phyloP scores from a whole-genome alignment of 2,888 invertebrate genomes.

The Hyppa rectilinea region DNA sequence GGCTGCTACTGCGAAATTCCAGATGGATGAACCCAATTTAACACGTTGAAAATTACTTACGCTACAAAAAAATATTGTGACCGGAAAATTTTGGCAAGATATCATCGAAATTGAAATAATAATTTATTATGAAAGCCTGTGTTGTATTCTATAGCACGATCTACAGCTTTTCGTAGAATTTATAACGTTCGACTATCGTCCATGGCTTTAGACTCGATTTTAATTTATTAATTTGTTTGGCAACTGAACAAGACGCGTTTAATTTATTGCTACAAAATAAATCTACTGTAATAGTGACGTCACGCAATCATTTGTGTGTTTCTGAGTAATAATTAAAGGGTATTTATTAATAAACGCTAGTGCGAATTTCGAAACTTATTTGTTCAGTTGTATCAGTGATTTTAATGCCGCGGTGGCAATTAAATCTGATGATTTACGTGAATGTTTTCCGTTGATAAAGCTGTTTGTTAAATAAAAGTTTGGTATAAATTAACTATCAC shows the following conservation, averaged over 20 bases:
- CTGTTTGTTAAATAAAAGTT: conserved; percentile 29
- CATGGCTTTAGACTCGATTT: conserved; percentile 60
- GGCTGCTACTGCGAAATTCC: no score
- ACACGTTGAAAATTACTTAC: conserved; percentile 28
- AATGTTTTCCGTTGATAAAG: conserved; percentile 49
- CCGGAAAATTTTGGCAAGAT: conserved; percentile 34
- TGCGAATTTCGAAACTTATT: conserved; percentile 42
- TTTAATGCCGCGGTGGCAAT: conserved; percentile 33
- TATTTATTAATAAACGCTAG: conserved; percentile 41
- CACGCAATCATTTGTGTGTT: conserved; percentile 29
- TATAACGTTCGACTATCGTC: conserved; percentile 49
- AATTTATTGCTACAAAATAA: conserved; percentile 69
- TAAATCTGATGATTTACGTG: conserved; percentile 43
- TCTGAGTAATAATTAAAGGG: conserved; percentile 46
- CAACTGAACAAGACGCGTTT: conserved; percentile 57
- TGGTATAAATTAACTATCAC: not conserved
- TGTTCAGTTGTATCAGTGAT: conserved; percentile 42
- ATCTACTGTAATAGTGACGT: conserved; percentile 62
- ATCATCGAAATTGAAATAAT: conserved; percentile 51
- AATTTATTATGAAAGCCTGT: conserved; percentile 51
- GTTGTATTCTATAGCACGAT: conserved; percentile 39
- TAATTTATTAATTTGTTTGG: conserved; percentile 70
- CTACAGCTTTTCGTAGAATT: conserved; percentile 49
- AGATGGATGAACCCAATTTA: no score
- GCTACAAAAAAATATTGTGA: conserved; percentile 19